Base-by-base conservation (phyloP, 2,888 invertebrate genomes). In the Amiota communis region DNA sequence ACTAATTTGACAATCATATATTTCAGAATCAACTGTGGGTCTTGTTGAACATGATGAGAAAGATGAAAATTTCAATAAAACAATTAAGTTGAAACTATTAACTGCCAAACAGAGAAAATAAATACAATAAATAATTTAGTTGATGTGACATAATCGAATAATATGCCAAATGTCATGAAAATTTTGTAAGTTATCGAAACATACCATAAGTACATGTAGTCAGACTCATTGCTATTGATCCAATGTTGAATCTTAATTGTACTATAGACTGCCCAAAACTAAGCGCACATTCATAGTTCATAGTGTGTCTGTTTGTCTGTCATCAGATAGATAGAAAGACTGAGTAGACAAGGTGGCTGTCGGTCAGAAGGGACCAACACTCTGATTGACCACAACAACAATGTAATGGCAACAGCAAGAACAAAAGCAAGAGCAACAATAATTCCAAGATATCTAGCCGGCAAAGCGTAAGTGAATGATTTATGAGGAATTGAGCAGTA, bases 141-240 rank as follows among this genome's bases (percentile, higher is more conserved):
- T 20, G 17, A 17, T 17, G 15, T 57, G 15, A 57, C 57, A 57
- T 57, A n/a, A n/a, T n/a, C n/a, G n/a, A n/a, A 57, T 57, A 57
- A 20, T 59, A 59, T 59, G 57, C 17, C 57, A 59, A 59, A 59
- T 59, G 57, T 59, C 57, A 20, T 59, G 20, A 59, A 17, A 20
- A 20, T 59, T 59, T 59, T 10, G 57, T 4, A 59, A 59, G 57
- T 59, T 59, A 10, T 17, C 17, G 20, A 36, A 36, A 36, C 8
- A 36, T 36, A 36, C 23, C 23, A 23, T 23, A 23, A 1, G 23
- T 2, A 3, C 3, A 23, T 23, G 3, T 23, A 57, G 57, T 57
- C 85, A 83, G 85, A 83, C 85, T 83, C 82, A 85, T 83, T 83
- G 84, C 84, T 84, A 80, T 81, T 80, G 78, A 83, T 36, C 36